A percentile compares a stretch with the other conserved stretches of the same genome.
Evolutionary conservation across 2,888 invertebrate genomes (phyloP).

Genomic region (Trichopria drosophilae): DNA sequence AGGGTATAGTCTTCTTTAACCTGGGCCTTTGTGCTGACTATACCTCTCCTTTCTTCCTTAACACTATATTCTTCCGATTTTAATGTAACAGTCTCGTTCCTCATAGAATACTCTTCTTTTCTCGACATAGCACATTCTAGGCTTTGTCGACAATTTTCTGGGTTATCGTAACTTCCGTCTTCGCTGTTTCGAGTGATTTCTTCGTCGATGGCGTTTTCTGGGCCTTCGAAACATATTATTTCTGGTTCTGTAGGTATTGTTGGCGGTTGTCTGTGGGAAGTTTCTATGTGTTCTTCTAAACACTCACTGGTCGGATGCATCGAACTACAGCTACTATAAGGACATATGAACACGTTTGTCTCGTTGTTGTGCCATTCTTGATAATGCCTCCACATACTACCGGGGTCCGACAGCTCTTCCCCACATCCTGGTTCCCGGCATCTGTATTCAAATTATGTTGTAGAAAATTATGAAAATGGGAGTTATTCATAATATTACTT

Average conservation of each 20-base stretch:
- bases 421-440: conserved; percentile 56
- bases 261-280: conserved; percentile 51
- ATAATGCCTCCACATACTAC: conserved; percentile 57
- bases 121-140: conserved; percentile 30
- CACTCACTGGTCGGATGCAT: conserved; percentile 49
- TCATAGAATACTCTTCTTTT: conserved; percentile 35
- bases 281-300: conserved; percentile 55
- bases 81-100: conserved; percentile 35
- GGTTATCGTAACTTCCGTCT: conserved; percentile 35
- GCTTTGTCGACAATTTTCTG: conserved; percentile 32
- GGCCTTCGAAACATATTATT: conserved; percentile 53
- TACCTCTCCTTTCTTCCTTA: conserved; percentile 37
- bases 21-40: conserved; percentile 30
- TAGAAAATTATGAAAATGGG: conserved; percentile 3
- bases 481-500: conserved; percentile 29
- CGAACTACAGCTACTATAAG: conserved; percentile 53
- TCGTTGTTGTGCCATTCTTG: conserved; percentile 56
- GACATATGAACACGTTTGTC: conserved; percentile 53
- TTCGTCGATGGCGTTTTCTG: conserved; percentile 48
- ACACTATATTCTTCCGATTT: conserved; percentile 31
- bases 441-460: conserved; percentile 32
- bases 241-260: conserved; percentile 54
- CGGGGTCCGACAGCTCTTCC: conserved; percentile 55
- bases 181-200: conserved; percentile 41
- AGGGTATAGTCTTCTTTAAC: conserved; percentile 35